Percentiles rank a stretch among this genome's conserved stretches.
Evolutionary conservation across 1,140 invertebrate species (phyloP).

Genomic region (Ceratina japonica): DNA sequence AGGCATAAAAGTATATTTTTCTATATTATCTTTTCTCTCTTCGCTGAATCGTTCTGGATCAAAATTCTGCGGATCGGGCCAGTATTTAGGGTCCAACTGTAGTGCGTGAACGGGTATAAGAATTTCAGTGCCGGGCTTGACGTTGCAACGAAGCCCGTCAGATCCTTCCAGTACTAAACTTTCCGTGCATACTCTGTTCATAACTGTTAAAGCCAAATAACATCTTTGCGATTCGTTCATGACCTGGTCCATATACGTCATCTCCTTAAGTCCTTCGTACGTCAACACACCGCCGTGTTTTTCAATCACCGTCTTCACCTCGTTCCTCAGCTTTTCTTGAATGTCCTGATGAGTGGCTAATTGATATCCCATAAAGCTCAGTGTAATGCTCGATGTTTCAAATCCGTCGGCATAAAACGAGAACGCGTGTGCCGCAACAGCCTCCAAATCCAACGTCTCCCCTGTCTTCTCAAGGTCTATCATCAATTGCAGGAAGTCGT

Average conservation of each 20-base stretch:
- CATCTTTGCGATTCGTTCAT: slow-evolving; percentile 60
- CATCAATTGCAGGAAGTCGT: slow-evolving; percentile 67
- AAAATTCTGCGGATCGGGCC: slow-evolving; percentile 82
- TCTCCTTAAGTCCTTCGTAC: slow-evolving; percentile 54
- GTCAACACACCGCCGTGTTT: slow-evolving; percentile 51
- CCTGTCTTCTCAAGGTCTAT: slow-evolving; percentile 45
- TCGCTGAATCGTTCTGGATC: slow-evolving; percentile 84
- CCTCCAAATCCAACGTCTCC: slow-evolving; percentile 46
- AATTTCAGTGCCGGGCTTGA: slow-evolving; percentile 62
- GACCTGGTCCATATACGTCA: slow-evolving; percentile 64
- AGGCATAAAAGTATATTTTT: slow-evolving; percentile 78
- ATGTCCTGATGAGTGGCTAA: slow-evolving; percentile 35
- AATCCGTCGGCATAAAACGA: slow-evolving; percentile 58
- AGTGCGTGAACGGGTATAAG: slow-evolving; percentile 74
- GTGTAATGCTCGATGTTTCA: slow-evolving; percentile 47
- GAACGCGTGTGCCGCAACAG: slow-evolving; percentile 33
- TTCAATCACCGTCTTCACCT: slow-evolving; percentile 28
- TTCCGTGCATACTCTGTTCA: slow-evolving; percentile 55
- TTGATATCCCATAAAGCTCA: slow-evolving; percentile 24
- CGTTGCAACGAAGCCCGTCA: slow-evolving; percentile 53
- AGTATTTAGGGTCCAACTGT: slow-evolving; percentile 68
- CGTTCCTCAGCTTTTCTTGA: slow-evolving; percentile 55
- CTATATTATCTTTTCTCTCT: slow-evolving; percentile 61
- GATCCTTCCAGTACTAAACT: slow-evolving; percentile 51
- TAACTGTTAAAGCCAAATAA: slow-evolving; percentile 3